Conservation (phyloP, 2,888 invertebrate genomes). For the Megaustenia siamemsis region DNA sequence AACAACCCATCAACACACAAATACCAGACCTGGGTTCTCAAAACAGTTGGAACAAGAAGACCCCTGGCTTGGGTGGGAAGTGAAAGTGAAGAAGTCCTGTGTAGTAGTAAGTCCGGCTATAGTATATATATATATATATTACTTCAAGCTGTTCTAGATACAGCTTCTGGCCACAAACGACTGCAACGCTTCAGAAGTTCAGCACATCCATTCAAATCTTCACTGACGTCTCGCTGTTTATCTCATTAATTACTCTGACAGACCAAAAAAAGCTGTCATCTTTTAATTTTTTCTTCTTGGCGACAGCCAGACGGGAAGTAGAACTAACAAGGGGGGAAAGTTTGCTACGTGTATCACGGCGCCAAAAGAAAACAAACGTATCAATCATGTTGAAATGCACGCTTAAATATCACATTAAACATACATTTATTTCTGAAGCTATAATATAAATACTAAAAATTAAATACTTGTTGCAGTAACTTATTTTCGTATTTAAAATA, state of each 20-base stretch:
- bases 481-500: not conserved
- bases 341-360: conserved; percentile 49
- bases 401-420: not conserved
- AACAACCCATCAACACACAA: not conserved
- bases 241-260: not conserved
- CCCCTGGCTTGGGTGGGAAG: not conserved
- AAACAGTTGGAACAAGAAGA: not conserved
- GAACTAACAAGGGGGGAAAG: conserved; percentile 43
- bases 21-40: not conserved
- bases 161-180: not conserved
- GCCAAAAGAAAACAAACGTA: conserved; percentile 50
- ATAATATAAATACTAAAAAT: not conserved
- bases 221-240: not conserved
- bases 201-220: not conserved
- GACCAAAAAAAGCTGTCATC: conserved; percentile 34
- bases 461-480: too few relatives aligned
- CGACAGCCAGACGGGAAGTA: conserved; percentile 76
- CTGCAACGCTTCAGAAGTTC: not conserved
- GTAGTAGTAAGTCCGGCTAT: too few relatives aligned
- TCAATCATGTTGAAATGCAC: too few relatives aligned
- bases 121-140: too few relatives aligned
- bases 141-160: not conserved
- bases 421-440: not conserved
- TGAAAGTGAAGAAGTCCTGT: too few relatives aligned
- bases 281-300: conserved; percentile 71